Conservation (phyloP, 2,888 invertebrate species). For the Acleris holmiana region DNA sequence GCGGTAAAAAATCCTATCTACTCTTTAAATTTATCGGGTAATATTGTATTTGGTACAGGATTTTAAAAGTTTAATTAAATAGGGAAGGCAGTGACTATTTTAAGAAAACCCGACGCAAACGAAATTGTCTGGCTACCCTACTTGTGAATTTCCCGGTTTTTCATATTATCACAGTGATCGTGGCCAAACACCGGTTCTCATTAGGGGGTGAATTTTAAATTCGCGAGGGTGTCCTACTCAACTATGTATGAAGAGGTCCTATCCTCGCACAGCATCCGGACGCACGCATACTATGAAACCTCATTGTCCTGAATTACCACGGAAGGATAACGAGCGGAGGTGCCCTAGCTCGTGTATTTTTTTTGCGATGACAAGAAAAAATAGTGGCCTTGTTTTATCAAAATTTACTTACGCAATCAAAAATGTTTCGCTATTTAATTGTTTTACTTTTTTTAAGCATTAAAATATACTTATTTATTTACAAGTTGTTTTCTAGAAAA, state of each 20-base stretch:
- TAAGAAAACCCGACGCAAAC: too few relatives aligned
- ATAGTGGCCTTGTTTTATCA: too few relatives aligned
- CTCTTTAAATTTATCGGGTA: too few relatives aligned
- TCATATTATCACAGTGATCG: conserved; percentile 60
- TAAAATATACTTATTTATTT: too few relatives aligned
- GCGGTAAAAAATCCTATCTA: too few relatives aligned
- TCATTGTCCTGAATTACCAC: conserved; percentile 56
- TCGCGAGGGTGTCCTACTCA: conserved; percentile 68
- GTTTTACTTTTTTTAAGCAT: too few relatives aligned
- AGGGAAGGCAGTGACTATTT: too few relatives aligned
- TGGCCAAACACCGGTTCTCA: conserved; percentile 65
- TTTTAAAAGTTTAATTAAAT: neutral
- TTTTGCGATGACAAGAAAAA: too few relatives aligned
- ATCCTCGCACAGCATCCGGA: conserved; percentile 65
- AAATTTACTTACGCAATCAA: too few relatives aligned
- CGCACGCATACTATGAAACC: conserved; percentile 69
- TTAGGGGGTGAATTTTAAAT: conserved; percentile 80
- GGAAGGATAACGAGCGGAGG: conserved; percentile 22
- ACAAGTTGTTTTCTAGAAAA: too few relatives aligned
- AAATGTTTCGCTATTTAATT: too few relatives aligned
- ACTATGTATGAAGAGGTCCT: conserved; percentile 77
- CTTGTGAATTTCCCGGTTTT: conserved; percentile 22
- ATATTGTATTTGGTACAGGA: too few relatives aligned
- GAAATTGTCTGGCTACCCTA: neutral
- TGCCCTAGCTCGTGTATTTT: neutral